Base-by-base conservation (phyloP, 2,888 invertebrate species). In the Leptarthrus brevirostris region DNA sequence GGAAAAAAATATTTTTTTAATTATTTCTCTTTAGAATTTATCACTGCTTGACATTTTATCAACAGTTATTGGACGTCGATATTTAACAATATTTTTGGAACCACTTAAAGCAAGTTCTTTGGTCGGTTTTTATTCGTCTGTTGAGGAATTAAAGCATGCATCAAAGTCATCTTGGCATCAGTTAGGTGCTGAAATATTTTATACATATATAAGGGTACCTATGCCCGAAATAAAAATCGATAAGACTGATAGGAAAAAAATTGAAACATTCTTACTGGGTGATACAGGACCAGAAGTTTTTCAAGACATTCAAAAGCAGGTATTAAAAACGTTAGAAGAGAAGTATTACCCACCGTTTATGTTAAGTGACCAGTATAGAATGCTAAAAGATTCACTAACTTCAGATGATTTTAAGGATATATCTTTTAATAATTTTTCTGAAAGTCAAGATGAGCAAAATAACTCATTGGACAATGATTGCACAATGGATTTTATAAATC, bases 261-360 rank as follows among this genome's bases (percentile, higher is more conserved):
- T 96, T 90, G 96, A 96, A 82, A 89, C 92, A 12, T 96, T 96
- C 85, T 86, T 96, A 71, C 84, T 94, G 75, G 96, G 96, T 14
- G 93, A 96, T 82, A 92, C 92, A 80, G 94, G 94, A 0, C 94
- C 94, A 18, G 93, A 93, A 84, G 93, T 94, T 26, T 95, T 96
- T 84, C 94, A 92, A 80, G 93, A 94, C 83, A 93, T 95, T 18
- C 95, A 96, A 83, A 90, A 91, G 18, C 90, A 90, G 76, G 92
- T 96, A 6, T 88, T 93, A 10, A 90, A 91, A 80, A 90, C 91
- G 0, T 87, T 96, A 74, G 93, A 95, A 82, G 93, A 94, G 78
- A 93, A 95, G 83, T 93, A 95, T 83, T 96, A 95, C 84, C 92
- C 94, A 70, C 91, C 95, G 1, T 96, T 96, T 83, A 87, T 96